Evolutionary conservation across 2,113 vertebrate genomes (phyloP), one percentile per base, ranked within the genome.

Genomic region (Paramisgurnus dabryanus): DNA sequence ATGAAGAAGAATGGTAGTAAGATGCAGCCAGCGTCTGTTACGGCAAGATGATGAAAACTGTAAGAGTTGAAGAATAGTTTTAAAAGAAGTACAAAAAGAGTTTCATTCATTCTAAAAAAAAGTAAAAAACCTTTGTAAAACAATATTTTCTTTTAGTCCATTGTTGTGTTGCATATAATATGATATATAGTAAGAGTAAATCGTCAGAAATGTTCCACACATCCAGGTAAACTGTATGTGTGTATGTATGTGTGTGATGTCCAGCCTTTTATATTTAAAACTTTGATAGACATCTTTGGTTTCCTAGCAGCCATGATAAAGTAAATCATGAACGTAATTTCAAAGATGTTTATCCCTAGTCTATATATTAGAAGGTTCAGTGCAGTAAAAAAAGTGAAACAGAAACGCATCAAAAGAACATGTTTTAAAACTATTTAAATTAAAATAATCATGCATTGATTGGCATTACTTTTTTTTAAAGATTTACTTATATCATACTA

Each of bases 1-100:
- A 43, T 10, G 70, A 73, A 73, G n/a, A 53, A 73, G 60, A 73
- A 60, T 41, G 70, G 70, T 11, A 73, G 9, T 43, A 73, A 43
- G 6, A 73, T 73, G 70, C 55, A 43, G 17, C 11, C 50, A 41
- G 69, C 13, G 4, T 39, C 49, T 57, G 7, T 57, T 11, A 39
- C 13, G 1, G 22, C 49, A 4, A 57, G 50, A 7, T 55, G 69
- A 57, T 40, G 4, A 71, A 17, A 73, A 43, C 8, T 40, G 27
- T 55, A 17, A 57, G 17, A 39, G 7, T 71, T 13, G 5, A 73
- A 73, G 34, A 58, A 73, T 11, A 72, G n/a, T 73, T 73, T 73
- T 60, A 73, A 45, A 5, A 73, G n/a, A 43, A 73, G 7, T 18
- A 73, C n/a, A 73, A 73, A 73, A 57, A 13, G 27, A 34, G n/a